Evolutionary conservation across 2,888 invertebrate genomes (phyloP).

Genomic region (Rugalucina vietnamica): DNA sequence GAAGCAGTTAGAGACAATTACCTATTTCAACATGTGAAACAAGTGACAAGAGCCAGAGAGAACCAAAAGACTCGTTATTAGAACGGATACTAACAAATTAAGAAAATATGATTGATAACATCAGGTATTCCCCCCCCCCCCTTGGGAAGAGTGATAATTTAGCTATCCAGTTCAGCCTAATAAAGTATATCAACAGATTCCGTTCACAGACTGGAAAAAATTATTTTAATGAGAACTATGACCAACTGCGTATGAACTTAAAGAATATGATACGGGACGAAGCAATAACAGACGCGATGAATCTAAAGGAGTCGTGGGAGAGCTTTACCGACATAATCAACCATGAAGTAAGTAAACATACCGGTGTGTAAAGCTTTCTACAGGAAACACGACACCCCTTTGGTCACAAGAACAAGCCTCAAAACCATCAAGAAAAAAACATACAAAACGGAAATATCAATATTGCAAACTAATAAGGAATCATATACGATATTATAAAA

Average conservation of each 20-base stretch:
- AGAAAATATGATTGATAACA: constrained; percentile 2
- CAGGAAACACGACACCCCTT: no score
- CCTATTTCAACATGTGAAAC: constrained; percentile 7
- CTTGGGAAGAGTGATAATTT: constrained; percentile 38
- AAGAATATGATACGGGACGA: neutral
- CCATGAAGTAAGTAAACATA: no score
- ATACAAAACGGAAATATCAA: no score
- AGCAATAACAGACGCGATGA: no score
- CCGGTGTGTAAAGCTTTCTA: no score
- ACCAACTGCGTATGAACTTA: neutral
- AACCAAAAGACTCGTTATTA: neutral
- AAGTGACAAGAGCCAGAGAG: neutral
- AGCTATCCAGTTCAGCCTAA: constrained; percentile 17
- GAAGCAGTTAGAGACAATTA: constrained; percentile 10
- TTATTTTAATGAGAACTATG: constrained; percentile 32
- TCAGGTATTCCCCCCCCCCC: neutral
- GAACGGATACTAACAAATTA: constrained; percentile 25
- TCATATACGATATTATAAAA: no score
- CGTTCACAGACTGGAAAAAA: neutral
- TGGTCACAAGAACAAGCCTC: no score
- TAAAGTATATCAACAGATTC: neutral
- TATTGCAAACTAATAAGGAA: no score
- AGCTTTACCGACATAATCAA: no score
- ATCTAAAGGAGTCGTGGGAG: no score
- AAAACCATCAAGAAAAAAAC: no score